Evolutionary conservation across 2,797 vertebrate species (phyloP).

Genomic region (Myiothlypis chrysogaster): DNA sequence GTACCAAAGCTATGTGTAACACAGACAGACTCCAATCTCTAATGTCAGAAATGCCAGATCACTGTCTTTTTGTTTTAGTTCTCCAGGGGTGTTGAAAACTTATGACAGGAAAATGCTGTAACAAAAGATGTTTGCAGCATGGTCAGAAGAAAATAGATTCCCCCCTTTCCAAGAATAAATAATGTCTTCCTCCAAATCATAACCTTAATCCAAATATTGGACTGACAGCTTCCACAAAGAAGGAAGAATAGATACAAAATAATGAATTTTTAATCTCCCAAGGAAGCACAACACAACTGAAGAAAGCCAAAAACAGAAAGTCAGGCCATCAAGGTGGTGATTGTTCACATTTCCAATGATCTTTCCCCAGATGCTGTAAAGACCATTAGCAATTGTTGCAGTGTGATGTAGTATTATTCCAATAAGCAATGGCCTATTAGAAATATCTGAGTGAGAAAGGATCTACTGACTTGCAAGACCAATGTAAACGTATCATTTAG

Average conservation of each 20-base stretch:
- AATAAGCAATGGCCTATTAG: neutral
- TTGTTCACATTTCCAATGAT: neutral
- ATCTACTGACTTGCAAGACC: neutral
- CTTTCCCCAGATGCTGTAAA: neutral
- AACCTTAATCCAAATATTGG: conserved; percentile 22
- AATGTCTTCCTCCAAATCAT: neutral
- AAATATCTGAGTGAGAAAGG: neutral
- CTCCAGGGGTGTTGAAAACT: neutral
- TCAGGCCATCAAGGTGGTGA: neutral
- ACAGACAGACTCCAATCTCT: neutral
- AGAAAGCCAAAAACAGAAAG: neutral
- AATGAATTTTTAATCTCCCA: conserved; percentile 6
- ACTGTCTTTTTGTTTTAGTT: neutral
- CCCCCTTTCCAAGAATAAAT: neutral
- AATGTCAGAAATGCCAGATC: neutral
- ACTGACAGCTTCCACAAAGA: conserved; percentile 26
- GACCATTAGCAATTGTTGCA: neutral
- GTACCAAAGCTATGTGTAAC: neutral
- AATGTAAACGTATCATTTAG: neutral
- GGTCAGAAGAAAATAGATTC: neutral
- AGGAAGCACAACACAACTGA: neutral
- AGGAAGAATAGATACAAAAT: conserved; percentile 1
- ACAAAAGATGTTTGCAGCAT: neutral
- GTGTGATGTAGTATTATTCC: no score
- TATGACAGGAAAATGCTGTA: neutral